Evolutionary conservation across 2,113 vertebrate species (phyloP), one percentile per base, ranked within the genome.

Genomic region (Cynopterus brachyotis): DNA sequence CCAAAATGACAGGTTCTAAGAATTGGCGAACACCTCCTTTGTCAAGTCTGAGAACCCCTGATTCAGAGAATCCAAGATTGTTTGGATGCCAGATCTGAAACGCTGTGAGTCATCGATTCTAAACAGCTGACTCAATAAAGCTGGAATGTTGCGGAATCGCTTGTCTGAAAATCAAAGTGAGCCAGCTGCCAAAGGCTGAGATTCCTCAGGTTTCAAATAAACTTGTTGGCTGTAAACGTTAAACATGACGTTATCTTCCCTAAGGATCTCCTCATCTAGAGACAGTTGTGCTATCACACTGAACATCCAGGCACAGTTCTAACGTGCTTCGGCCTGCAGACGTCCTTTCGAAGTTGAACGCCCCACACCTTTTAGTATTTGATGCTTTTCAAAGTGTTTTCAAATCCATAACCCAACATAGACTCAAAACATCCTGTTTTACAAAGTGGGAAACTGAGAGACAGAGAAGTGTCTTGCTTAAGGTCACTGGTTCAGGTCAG

Each of bases 181-280:
- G 24, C 89, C 79, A 86, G 90, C 86, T 95, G 60, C 47, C 9
- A 2, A 90, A 95, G 2, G 80, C 90, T 1, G 6, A 47, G 45
- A 66, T 96, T 75, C 87, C 87, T 82, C 90, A 50, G 79, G 92
- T 92, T 92, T 50, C 88, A 73, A 89, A 88, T 76, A 85, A 94
- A 89, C 35, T 26, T 73, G n/a, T 16, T 42, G 59, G n/a, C n/a
- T 59, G 20, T 84, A 87, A 96, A 80, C 88, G 60, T 37, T 0
- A 19, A 80, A 32, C 45, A 69, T 91, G 70, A 50, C 76, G 76
- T 90, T 95, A 95, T 73, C 79, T 92, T 59, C 55, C 15, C 24
- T 1, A 17, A 47, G 66, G 16, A 7, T 85, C 42, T 60, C 79
- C 87, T 45, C 28, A 55, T 62, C 42, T 40, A 16, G 64, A 64